Base-by-base conservation (phyloP, 2,797 vertebrate genomes). In the Menidia menidia region DNA sequence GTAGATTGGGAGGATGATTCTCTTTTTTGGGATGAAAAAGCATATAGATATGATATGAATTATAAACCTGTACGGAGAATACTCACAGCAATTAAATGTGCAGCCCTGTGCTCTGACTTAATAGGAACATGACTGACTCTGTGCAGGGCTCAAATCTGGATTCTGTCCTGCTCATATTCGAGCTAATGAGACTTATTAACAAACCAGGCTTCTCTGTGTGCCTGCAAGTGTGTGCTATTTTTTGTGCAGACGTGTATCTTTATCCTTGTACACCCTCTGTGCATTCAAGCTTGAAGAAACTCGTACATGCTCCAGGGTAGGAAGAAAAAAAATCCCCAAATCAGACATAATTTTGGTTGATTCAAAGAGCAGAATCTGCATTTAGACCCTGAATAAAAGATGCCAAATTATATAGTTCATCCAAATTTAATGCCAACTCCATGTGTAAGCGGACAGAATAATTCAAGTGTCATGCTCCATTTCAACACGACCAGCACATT, bases 401-500 rank as follows among this genome's bases (percentile, higher is more conserved):
- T 64, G 59, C 65, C 0, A 19, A 80, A 53, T 63, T 63, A 25
- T 73, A 57, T 32, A 68, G 51, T 73, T 70, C 62, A 87, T 74
- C 68, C 56, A 59, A 62, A 75, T 71, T 77, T 51, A 83, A 73
- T 33, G 54, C 18, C 7, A 68, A 62, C 69, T 63, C 47, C 6
- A 53, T 68, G 42, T 43, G 33, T 56, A 67, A 73, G 64, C 51
- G 58, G 44, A 60, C 39, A 54, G 41, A 77, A 63, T 12, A 13
- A 16, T 9, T 67, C 43, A 72, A 73, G 50, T 12, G 67, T 68
- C n/a, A 54, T 70, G 68, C 79, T 82, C 68, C 80, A 78, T 87
- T 74, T 83, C 84, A 89, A 73, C 87, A 84, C 86, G 65, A 70
- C 58, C 25, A 54, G 57, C 72, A 88, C 58, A 58, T 62, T 60